phyloP scores from a whole-genome alignment of 2,797 vertebrate species.

The Pelochelys cantorii region DNA sequence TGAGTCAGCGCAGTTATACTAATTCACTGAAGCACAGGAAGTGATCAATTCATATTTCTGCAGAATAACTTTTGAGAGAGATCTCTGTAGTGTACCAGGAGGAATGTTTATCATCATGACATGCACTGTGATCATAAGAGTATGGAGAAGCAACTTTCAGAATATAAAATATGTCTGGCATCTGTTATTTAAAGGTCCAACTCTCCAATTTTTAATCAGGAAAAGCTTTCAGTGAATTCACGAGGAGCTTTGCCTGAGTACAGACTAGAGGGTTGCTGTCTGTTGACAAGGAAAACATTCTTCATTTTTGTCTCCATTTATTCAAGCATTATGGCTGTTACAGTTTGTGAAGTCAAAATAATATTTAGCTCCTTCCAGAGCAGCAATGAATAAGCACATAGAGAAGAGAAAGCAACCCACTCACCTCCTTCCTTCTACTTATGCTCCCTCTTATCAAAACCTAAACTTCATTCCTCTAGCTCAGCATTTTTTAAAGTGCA shows the following conservation, averaged over 20 bases:
- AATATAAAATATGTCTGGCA: neutral
- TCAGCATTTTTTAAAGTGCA: neutral
- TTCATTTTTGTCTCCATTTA: accelerated
- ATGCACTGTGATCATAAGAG: neutral
- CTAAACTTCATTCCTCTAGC: neutral
- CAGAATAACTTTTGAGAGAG: neutral
- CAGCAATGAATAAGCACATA: neutral
- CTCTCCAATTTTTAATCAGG: neutral
- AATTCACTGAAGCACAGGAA: neutral
- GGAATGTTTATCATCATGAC: neutral
- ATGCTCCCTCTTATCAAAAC: neutral
- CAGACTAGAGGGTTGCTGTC: neutral
- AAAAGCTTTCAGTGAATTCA: neutral
- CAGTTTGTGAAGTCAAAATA: accelerated
- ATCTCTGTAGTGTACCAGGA: neutral
- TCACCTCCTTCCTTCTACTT: neutral
- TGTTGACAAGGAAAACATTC: accelerated
- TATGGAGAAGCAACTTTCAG: accelerated
- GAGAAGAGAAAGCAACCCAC: neutral
- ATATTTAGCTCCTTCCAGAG: neutral
- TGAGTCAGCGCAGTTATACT: neutral
- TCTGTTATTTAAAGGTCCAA: accelerated
- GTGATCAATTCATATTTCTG: neutral
- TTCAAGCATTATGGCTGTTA: accelerated
- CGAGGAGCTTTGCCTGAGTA: neutral